Base-by-base conservation (phyloP, 2,113 vertebrate species). In the Siphamia tubifer region DNA sequence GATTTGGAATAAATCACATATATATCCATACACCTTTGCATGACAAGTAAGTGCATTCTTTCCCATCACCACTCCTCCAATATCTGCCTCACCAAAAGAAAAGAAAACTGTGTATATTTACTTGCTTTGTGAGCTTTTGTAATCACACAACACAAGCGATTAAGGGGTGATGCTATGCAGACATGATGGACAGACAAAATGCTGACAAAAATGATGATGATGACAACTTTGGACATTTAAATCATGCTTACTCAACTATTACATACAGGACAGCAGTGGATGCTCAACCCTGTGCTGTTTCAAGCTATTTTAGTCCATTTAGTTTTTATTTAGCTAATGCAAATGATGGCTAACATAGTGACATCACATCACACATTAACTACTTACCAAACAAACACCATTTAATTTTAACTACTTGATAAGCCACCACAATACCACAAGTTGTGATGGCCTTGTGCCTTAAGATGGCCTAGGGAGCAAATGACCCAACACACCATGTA, bases 81-180 rank as follows among this genome's bases (percentile, higher is more conserved):
- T 57, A 27, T 69, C 25, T 57, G 60, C 56, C 65, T 45, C 62
- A 23, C 28, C 16, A 40, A 70, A 49, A 64, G 57, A 81, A 74
- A 82, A 68, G 57, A 79, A 74, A 82, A 71, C 65, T 45, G 6
- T 0, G 6, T 45, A 13, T 74, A 74, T 84, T 84, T 68, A 74
- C 71, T 27, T 34, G 57, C 27, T 17, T 60, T 6, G 21, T 9
- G 20, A 30, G 52, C 45, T 85, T 68, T 45, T 11, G 39, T 64
- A 76, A 75, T 71, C 53, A 44, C 48, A 49, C 48, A 35, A 42
- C 30, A 77, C 73, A 81, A 65, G 57, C 39, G 19, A 77, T 73
- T 75, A 25, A 79, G 51, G 15, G 15, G n/a, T 13, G 2, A 39
- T 28, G 56, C 42, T 48, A 57, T 20, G 69, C 57, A 74, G 73